Percentiles rank a stretch among this genome's conserved stretches.
Conservation (phyloP, 2,113 vertebrate genomes). For the Struthio camelus region DNA sequence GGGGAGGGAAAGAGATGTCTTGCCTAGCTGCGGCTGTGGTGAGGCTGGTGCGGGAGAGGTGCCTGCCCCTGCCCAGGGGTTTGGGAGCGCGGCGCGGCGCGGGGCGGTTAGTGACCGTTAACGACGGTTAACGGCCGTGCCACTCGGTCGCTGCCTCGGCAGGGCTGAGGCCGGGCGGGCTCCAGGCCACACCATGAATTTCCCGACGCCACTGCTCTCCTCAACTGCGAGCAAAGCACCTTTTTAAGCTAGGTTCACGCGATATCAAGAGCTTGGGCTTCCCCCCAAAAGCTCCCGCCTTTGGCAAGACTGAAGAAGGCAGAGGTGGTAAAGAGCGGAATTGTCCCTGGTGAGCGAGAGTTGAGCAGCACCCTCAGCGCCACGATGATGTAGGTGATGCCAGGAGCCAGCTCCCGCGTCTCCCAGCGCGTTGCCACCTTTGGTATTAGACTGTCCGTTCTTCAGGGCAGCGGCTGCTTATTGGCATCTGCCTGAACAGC, state of each 20-base stretch:
- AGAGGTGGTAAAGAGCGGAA: fast-evolving
- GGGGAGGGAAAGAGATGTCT: too few species aligned
- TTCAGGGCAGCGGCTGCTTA: background rate
- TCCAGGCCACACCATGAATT: too few species aligned
- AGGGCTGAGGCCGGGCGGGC: too few species aligned
- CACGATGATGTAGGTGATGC: background rate
- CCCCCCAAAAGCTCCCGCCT: background rate
- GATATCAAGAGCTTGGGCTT: background rate
- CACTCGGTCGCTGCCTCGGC: too few species aligned
- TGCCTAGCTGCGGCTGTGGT: too few species aligned
- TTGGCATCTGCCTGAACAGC: fast-evolving
- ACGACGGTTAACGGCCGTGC: too few species aligned
- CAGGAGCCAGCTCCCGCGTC: fast-evolving
- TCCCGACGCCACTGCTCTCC: background rate
- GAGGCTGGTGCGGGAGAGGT: too few species aligned
- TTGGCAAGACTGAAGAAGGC: background rate
- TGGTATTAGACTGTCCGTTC: fast-evolving
- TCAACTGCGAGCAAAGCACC: fast-evolving
- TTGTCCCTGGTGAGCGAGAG: fast-evolving
- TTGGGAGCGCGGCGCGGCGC: too few species aligned
- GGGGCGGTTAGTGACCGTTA: too few species aligned
- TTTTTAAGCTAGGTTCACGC: background rate
- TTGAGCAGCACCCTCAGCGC: too few species aligned
- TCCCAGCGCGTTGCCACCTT: fast-evolving
- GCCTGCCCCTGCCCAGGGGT: too few species aligned